A percentile compares a stretch with the other conserved stretches of the same genome.
These are phyloP conservation scores for Alectura lathami DNA, from an alignment of 2,113 vertebrate species.

Conservation along the genomic window DNA sequence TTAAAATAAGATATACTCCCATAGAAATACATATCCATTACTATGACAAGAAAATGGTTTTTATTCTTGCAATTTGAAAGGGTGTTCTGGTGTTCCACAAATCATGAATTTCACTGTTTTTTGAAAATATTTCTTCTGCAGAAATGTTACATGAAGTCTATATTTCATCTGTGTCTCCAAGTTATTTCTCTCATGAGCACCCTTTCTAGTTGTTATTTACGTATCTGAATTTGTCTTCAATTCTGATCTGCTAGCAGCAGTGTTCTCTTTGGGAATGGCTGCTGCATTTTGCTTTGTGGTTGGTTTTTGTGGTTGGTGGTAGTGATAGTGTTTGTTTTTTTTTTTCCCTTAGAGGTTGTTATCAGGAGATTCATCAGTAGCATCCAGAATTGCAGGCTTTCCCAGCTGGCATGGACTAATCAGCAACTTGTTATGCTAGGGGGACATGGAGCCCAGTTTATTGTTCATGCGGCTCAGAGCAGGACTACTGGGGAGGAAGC, in stretches of 20 bases:
- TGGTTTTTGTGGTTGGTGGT: background rate
- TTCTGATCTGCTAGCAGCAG: background rate
- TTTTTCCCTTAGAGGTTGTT: background rate
- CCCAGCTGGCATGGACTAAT: background rate
- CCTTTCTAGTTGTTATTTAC: background rate
- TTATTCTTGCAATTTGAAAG: background rate
- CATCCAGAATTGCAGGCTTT: background rate
- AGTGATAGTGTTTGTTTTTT: background rate
- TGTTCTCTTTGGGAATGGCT: background rate
- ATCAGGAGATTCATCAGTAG: background rate
- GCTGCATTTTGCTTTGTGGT: background rate
- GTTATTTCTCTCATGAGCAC: background rate
- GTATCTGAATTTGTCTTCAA: background rate
- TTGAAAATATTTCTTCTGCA: background rate
- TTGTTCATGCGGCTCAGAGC: background rate
- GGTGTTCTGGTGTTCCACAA: background rate
- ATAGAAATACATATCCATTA: background rate
- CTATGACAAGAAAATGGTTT: background rate
- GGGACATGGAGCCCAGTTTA: background rate
- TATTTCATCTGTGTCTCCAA: background rate
- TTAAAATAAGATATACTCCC: background rate
- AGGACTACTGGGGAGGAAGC: background rate
- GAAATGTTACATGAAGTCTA: background rate
- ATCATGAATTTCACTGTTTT: background rate
- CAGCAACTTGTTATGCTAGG: background rate